These are phyloP conservation scores for Porites australiensis DNA, from an alignment of 64 coral and sea anemone genomes.

Conservation along the genomic window DNA sequence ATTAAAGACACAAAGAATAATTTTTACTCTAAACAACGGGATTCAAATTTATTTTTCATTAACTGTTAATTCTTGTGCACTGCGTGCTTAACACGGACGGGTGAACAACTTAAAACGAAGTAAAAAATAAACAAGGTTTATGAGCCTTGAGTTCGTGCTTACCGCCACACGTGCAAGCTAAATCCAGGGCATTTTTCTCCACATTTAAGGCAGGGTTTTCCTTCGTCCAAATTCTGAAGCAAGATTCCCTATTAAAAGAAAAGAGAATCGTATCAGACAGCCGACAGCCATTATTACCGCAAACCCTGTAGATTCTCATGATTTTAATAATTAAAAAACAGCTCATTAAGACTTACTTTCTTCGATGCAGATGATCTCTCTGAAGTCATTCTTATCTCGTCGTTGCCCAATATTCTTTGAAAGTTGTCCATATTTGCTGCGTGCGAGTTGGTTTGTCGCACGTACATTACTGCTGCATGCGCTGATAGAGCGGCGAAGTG, in stretches of 20 bases:
- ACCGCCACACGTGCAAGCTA: conserved; percentile 92
- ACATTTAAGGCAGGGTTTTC: conserved; percentile 87
- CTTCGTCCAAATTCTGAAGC: conserved; percentile 87
- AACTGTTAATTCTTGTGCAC: background rate
- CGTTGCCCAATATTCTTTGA: conserved; percentile 25
- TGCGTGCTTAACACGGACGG: background rate
- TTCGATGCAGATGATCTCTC: conserved; percentile 85
- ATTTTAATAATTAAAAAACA: conserved; percentile 46
- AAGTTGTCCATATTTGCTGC: conserved; percentile 28
- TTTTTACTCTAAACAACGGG: conserved; percentile 27
- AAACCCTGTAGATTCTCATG: background rate
- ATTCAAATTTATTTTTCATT: conserved; percentile 26
- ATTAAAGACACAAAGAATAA: conserved; percentile 30
- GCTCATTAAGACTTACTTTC: conserved; percentile 47
- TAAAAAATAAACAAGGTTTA: conserved; percentile 40
- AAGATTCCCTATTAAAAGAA: conserved; percentile 76
- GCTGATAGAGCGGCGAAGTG: conserved; percentile 6
- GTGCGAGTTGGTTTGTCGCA: background rate
- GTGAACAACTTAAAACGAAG: background rate
- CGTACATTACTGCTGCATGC: conserved; percentile 25
- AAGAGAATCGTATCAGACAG: background rate
- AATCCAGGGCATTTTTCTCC: conserved; percentile 86
- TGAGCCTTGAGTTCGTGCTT: conserved; percentile 34
- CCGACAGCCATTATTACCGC: background rate
- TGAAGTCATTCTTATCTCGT: conserved; percentile 70